phyloP scores from a whole-genome alignment of 1,140 invertebrate genomes.

The Drosophila burlai region DNA sequence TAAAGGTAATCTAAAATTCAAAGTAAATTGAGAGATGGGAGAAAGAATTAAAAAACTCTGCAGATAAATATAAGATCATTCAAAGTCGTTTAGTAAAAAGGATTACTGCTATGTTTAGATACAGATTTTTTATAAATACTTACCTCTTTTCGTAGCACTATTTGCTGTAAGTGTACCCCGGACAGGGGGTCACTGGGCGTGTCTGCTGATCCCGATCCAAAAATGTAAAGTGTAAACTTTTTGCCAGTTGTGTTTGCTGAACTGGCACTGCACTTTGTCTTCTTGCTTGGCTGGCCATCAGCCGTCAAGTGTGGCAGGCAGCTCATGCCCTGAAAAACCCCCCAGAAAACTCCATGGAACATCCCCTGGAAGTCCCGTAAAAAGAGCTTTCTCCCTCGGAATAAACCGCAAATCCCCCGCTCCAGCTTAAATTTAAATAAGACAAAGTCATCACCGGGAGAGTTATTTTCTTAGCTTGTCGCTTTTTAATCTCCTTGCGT shows the following conservation, averaged over 20 bases:
- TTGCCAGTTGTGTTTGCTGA: constrained; percentile 66
- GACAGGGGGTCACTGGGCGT: constrained; percentile 6
- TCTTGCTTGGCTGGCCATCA: constrained; percentile 51
- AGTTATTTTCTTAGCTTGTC: constrained; percentile 41
- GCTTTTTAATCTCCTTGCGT: constrained; percentile 67
- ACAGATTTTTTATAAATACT: background rate
- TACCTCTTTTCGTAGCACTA: background rate
- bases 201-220: constrained; percentile 36
- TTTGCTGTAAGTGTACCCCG: background rate
- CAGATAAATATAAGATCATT: background rate
- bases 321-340: constrained; percentile 11
- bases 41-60: background rate
- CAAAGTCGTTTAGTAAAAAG: background rate
- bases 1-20: background rate
- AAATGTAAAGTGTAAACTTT: constrained; percentile 74
- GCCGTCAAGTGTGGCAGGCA: constrained; percentile 48
- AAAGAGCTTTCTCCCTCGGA: constrained; percentile 2
- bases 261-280: constrained; percentile 47
- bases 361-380: background rate
- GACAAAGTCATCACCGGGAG: constrained; percentile 40
- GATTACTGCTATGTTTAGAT: background rate
- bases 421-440: constrained; percentile 68
- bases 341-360: background rate
- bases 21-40: background rate
- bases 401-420: constrained; percentile 27